These are phyloP conservation scores for Etia nguti DNA, from an alignment of 2,113 vertebrate genomes.

Conservation along the genomic window DNA sequence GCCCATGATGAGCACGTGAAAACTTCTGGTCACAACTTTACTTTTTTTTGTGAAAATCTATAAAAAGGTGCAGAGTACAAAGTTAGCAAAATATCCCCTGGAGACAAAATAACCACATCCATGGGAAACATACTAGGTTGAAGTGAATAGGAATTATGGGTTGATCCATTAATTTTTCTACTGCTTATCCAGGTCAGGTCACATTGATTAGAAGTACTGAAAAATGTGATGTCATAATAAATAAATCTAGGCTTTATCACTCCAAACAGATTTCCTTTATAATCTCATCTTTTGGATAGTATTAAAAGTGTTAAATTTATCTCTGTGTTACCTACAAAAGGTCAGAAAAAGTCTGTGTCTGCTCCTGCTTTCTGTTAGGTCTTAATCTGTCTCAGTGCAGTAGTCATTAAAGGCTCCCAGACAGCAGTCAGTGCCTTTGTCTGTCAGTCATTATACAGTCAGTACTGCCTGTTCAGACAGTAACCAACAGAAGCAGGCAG, in stretches of 20 bases:
- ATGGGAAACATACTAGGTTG: neutral
- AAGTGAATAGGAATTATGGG: neutral
- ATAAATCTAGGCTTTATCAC: neutral
- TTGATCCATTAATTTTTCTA: conserved; percentile 2
- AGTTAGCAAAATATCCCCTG: neutral
- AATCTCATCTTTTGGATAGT: neutral
- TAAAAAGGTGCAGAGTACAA: neutral
- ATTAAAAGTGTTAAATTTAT: neutral
- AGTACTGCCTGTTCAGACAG: neutral
- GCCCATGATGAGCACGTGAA: neutral
- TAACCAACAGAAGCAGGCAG: neutral
- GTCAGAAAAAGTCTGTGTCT: neutral
- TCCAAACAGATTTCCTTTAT: neutral
- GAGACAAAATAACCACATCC: neutral
- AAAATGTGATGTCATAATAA: neutral
- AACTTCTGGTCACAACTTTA: neutral
- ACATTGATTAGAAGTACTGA: neutral
- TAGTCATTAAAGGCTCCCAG: neutral
- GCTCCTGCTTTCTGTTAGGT: neutral
- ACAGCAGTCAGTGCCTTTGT: neutral
- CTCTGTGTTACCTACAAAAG: neutral
- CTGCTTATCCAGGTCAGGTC: neutral
- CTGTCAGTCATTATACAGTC: neutral
- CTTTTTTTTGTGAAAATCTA: neutral
- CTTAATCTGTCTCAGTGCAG: neutral